Evolutionary conservation across 2,797 vertebrate genomes (phyloP).

Genomic region (Atherinosoma microstoma): DNA sequence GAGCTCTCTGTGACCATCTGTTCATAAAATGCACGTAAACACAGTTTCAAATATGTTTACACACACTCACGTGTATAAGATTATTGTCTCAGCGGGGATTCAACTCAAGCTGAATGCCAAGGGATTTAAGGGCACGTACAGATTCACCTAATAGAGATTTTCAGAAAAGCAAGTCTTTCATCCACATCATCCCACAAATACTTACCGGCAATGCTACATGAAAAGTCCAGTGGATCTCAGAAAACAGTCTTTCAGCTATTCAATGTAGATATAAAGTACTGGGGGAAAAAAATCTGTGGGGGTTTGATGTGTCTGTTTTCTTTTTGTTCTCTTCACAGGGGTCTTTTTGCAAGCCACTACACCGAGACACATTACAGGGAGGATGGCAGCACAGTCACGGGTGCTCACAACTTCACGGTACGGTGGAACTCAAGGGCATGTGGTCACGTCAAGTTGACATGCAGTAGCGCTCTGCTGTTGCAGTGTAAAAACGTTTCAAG

Average conservation of each 20-base stretch:
- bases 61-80: constrained; percentile 36
- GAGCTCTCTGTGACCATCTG: constrained; percentile 68
- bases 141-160: constrained; percentile 48
- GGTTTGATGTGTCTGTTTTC: constrained; percentile 46
- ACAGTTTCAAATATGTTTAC: constrained; percentile 39
- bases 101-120: constrained; percentile 45
- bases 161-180: constrained; percentile 32
- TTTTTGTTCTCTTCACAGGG: constrained; percentile 77
- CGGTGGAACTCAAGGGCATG: constrained; percentile 55
- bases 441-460: constrained; percentile 54
- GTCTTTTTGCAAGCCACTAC: constrained; percentile 89
- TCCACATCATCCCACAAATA: constrained; percentile 34
- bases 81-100: constrained; percentile 64
- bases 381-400: constrained; percentile 87
- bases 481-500: constrained; percentile 16
- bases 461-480: constrained; percentile 25
- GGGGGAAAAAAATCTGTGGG: not conserved
- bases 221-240: constrained; percentile 16
- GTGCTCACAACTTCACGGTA: constrained; percentile 87
- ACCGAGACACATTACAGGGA: constrained; percentile 90
- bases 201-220: constrained; percentile 29
- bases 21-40: constrained; percentile 45
- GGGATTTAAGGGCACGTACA: constrained; percentile 54
- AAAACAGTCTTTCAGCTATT: not conserved
- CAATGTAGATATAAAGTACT: constrained; percentile 6